Evolutionary conservation across 2,113 vertebrate species (phyloP).

Genomic region (Pomatostomus ruficeps): DNA sequence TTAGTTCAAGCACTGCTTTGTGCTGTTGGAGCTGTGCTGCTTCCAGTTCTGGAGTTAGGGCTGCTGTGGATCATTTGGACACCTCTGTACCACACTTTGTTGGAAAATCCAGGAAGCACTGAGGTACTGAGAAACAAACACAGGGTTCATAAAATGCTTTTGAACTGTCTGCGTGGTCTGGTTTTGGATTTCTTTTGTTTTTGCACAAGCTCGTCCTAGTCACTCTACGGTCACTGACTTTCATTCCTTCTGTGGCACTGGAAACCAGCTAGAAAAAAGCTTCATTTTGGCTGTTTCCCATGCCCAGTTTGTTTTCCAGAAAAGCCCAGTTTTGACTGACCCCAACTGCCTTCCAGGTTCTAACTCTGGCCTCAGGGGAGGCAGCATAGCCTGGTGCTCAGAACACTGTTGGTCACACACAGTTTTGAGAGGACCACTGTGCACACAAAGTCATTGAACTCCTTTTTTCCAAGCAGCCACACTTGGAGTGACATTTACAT

Average conservation of each 20-base stretch:
- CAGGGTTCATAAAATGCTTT: neutral
- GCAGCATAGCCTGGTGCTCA: neutral
- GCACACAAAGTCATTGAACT: neutral
- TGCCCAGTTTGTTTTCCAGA: neutral
- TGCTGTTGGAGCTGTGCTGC: neutral
- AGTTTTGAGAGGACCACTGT: neutral
- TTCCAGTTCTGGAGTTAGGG: neutral
- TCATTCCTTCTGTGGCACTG: neutral
- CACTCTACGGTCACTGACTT: neutral
- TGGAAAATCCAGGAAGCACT: neutral
- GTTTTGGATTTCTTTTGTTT: constrained; percentile 20
- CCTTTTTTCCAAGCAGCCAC: neutral
- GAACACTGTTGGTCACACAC: rapidly evolving
- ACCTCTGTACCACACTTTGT: neutral
- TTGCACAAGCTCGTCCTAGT: neutral
- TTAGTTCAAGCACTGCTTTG: neutral
- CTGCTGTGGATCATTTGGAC: neutral
- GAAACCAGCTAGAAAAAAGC: neutral
- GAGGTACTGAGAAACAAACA: neutral
- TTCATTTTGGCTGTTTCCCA: neutral
- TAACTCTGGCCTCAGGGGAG: neutral
- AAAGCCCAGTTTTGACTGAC: neutral
- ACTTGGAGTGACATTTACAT: neutral
- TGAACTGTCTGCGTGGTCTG: neutral
- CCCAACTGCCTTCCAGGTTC: neutral